Base-by-base conservation (phyloP, 2,113 vertebrate species). In the Fregetta grallaria region DNA sequence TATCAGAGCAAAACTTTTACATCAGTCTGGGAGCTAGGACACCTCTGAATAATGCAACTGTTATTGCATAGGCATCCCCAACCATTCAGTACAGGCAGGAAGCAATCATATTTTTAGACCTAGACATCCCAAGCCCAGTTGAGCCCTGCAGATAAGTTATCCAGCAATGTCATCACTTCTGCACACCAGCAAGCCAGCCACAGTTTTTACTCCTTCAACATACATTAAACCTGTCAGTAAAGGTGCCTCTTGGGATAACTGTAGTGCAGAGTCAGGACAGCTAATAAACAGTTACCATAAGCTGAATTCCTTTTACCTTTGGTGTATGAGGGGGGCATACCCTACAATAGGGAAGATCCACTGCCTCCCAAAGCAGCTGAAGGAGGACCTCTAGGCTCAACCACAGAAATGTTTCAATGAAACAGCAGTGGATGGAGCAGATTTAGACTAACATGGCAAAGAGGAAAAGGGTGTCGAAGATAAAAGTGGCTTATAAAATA, bases 401-500 rank as follows among this genome's bases (percentile, higher is more conserved):
- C 27, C 62, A 58, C 36, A 20, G 68, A 73, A 61, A 58, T 1
- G 2, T 21, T 44, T 75, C 70, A 25, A 18, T 27, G 56, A 40
- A 79, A 36, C 74, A 67, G 63, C 74, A 44, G 50, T 30, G 67
- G 59, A 59, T 66, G 86, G 79, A 85, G 83, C 56, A 84, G 76
- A 62, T 77, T 94, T 2, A 21, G 50, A 29, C n/a, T 34, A 55
- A 34, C 55, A 58, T 2, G 2, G 30, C 25, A 71, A 81, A 59
- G 52, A 73, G 81, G 59, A 63, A 93, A 94, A 92, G 92, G 52
- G 78, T 84, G 82, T 47, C 88, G 0, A 17, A 91, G 97, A 96
- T 97, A 94, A 96, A 97, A 97, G 95, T 55, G 77, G 89, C 93
- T 96, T 95, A 97, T 96, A 97, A 97, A 97, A 95, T 77, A 87